These are phyloP conservation scores for Irena cyanogastra DNA, from an alignment of 2,113 vertebrate species.

Conservation along the genomic window DNA sequence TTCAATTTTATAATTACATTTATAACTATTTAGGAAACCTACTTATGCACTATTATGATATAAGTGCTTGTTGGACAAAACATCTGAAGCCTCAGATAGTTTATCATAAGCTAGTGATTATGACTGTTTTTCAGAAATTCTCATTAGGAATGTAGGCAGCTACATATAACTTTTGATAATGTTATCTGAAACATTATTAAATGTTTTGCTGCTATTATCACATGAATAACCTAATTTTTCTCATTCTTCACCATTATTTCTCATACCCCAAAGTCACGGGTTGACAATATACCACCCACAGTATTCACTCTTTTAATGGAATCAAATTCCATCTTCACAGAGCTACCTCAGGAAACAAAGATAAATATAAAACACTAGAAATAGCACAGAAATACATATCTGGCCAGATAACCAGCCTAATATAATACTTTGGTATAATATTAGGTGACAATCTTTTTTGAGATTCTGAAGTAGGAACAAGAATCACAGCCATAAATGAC, in stretches of 20 bases:
- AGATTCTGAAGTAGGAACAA: background rate
- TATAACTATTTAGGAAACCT: background rate
- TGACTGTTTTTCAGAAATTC: background rate
- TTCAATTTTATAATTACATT: background rate
- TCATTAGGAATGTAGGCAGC: background rate
- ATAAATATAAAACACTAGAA: background rate
- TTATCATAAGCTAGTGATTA: background rate
- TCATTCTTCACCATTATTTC: background rate
- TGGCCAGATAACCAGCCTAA: background rate
- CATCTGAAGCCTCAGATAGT: background rate
- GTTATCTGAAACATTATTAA: background rate
- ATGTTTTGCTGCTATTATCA: background rate
- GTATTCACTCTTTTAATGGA: background rate
- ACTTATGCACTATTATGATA: background rate
- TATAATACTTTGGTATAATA: background rate
- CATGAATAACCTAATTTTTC: background rate
- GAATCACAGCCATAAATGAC: background rate
- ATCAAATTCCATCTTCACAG: background rate
- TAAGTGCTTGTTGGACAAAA: background rate
- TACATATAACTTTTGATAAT: background rate
- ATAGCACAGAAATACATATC: background rate
- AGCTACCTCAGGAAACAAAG: background rate
- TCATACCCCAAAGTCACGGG: background rate
- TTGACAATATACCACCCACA: background rate
- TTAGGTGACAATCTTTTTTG: background rate